Evolutionary conservation across 2,888 invertebrate genomes (phyloP).

Genomic region (Chelonus formosanus): DNA sequence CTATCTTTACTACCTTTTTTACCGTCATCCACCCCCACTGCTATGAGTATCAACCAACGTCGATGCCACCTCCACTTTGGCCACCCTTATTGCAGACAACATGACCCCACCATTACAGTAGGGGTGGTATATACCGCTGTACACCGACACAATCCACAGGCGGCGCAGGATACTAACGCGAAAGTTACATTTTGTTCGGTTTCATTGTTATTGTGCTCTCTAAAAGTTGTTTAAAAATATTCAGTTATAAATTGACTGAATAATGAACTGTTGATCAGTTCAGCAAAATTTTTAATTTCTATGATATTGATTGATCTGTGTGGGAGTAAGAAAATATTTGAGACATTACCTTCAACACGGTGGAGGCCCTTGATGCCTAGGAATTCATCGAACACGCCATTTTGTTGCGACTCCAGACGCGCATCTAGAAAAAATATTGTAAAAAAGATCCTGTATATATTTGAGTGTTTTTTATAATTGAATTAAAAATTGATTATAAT

Average conservation of each 20-base stretch:
- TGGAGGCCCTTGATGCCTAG: constrained; percentile 16
- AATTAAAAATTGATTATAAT: no score
- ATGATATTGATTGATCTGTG: constrained; percentile 2
- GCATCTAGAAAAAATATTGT: constrained; percentile 5
- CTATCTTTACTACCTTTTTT: no score
- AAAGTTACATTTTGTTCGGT: background rate
- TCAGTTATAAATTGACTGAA: no score
- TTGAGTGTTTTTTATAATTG: no score
- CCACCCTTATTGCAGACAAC: constrained; percentile 18
- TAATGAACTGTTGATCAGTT: no score
- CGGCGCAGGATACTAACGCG: background rate
- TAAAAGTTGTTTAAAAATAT: no score
- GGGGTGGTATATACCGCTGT: constrained; percentile 25
- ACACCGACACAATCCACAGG: constrained; percentile 2
- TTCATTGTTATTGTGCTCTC: background rate
- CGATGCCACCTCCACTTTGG: constrained; percentile 2
- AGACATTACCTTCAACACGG: constrained; percentile 9
- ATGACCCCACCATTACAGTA: constrained; percentile 10
- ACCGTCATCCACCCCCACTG: background rate
- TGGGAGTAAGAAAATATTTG: constrained; percentile 6
- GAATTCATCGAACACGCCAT: constrained; percentile 30
- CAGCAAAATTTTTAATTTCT: background rate
- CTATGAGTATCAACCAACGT: background rate
- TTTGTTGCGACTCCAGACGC: constrained; percentile 26
- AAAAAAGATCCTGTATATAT: no score